These are phyloP conservation scores for Prinia subflava DNA, from an alignment of 2,113 vertebrate genomes.

Conservation along the genomic window DNA sequence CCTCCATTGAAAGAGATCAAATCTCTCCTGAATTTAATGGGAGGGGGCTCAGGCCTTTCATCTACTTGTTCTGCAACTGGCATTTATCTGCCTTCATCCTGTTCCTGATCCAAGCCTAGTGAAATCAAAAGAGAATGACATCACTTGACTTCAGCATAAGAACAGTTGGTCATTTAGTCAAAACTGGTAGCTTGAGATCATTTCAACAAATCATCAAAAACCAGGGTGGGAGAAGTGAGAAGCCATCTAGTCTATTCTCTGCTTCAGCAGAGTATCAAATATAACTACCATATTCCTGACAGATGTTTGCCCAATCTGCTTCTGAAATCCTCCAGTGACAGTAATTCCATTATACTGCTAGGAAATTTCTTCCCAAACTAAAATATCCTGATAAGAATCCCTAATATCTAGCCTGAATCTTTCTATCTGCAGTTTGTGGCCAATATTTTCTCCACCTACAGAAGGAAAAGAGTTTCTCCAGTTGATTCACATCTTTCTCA, in stretches of 20 bases:
- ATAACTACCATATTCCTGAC: conserved; percentile 4
- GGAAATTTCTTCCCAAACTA: not conserved
- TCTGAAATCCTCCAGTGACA: not conserved
- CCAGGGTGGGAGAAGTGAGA: conserved; percentile 31
- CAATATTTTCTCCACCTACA: not conserved
- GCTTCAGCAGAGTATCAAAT: conserved; percentile 24
- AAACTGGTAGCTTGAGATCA: not conserved
- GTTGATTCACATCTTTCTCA: not conserved
- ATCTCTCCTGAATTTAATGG: not conserved
- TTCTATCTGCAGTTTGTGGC: not conserved
- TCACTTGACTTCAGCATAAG: not conserved
- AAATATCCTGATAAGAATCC: not conserved
- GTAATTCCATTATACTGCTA: not conserved
- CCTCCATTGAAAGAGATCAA: not conserved
- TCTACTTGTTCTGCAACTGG: not conserved
- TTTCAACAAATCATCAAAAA: conserved; percentile 32
- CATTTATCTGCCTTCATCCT: not conserved
- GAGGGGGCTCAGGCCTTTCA: not conserved
- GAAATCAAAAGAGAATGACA: not conserved
- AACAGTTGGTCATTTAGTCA: conserved; percentile 31
- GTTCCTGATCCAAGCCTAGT: not conserved
- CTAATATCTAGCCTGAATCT: not conserved
- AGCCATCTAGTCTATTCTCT: conserved; percentile 17
- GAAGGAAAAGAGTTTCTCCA: not conserved
- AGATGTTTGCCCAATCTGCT: conserved; percentile 52